Evolutionary conservation across 2,888 invertebrate genomes (phyloP), one percentile per base, ranked within the genome.

Genomic region (Ormia ochracea): DNA sequence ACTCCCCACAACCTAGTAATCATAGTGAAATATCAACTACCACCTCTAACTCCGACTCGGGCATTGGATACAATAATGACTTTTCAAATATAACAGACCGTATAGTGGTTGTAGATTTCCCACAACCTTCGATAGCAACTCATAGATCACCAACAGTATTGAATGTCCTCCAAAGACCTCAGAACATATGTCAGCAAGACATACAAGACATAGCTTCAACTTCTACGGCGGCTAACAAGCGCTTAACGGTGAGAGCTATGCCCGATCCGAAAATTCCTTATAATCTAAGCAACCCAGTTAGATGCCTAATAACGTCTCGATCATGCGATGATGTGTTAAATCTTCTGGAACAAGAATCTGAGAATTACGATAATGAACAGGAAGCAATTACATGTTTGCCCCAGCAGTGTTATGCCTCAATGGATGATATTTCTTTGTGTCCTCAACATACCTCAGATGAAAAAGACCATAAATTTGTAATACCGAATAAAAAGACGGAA

Each of bases 1-100:
- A 94, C 84, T 96, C 96, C 0, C 96, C 96, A 0, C 96, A 96
- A 83, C 96, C 96, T 0, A 96, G 96, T 87, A 94, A 94, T 85
- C 93, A 94, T 79, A 95, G 95, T 85, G 95, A 94, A 83, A 92
- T 94, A 7, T 94, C 94, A 0, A 94, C 94, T 0, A 95, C 96
- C 19, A 97, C 96, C 0, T 97, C 96, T 84, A 98, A 97, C 88
- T 97, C 97, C 72, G 98, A 98, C 88, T 98, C 97, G 1, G 98
- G 98, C 0, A 97, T 98, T 78, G 98, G 98, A 0, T 97, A 97
- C 85, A 93, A 96, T 82, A 97, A 97, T 84, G 96, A 97, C 84
- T 94, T 94, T 84, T 93, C 94, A 9, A 95, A 95, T 85, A 93
- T 96, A 63, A 95, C 95, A 0, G 96, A 96, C 87, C 91, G 95